Evolutionary conservation across 2,797 vertebrate genomes (phyloP).

Genomic region (Champsocephalus esox): DNA sequence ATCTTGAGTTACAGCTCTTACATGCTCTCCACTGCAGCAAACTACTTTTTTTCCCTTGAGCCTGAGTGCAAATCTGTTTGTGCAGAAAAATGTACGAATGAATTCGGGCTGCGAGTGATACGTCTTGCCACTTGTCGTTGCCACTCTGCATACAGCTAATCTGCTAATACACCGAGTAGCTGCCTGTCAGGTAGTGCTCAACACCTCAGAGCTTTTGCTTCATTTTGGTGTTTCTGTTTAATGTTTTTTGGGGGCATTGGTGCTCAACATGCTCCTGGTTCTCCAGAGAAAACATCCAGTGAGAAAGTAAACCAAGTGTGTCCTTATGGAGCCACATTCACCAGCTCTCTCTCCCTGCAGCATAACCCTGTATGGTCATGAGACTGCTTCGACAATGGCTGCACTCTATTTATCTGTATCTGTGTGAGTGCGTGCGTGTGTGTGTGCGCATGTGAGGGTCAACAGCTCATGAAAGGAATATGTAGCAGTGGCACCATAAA

Average conservation of each 20-base stretch:
- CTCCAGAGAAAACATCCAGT: slow-evolving; percentile 27
- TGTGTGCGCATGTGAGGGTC: slow-evolving; percentile 25
- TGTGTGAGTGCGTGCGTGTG: slow-evolving; percentile 27
- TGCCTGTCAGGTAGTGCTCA: not conserved
- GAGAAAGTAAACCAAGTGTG: slow-evolving; percentile 31
- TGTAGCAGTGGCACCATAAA: slow-evolving; percentile 74
- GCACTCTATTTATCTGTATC: slow-evolving; percentile 57
- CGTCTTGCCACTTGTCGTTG: not conserved
- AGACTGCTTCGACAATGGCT: slow-evolving; percentile 48
- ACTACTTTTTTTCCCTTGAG: not conserved
- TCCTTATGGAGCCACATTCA: slow-evolving; percentile 48
- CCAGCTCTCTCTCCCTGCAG: slow-evolving; percentile 41
- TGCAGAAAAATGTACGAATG: not conserved
- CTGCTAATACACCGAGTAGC: not conserved
- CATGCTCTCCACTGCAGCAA: slow-evolving; percentile 10
- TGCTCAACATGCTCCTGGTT: slow-evolving; percentile 11
- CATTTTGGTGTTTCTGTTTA: not conserved
- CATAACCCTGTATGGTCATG: slow-evolving; percentile 85
- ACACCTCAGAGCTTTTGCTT: not conserved
- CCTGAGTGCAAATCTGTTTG: slow-evolving; percentile 5
- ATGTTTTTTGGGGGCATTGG: not conserved
- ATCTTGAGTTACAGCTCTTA: slow-evolving; percentile 53
- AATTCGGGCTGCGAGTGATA: not conserved
- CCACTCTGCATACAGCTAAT: not conserved
- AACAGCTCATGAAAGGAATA: slow-evolving; percentile 44